Evolutionary conservation across 2,888 invertebrate genomes (phyloP).

Genomic region (Pristionchus entomophagus): DNA sequence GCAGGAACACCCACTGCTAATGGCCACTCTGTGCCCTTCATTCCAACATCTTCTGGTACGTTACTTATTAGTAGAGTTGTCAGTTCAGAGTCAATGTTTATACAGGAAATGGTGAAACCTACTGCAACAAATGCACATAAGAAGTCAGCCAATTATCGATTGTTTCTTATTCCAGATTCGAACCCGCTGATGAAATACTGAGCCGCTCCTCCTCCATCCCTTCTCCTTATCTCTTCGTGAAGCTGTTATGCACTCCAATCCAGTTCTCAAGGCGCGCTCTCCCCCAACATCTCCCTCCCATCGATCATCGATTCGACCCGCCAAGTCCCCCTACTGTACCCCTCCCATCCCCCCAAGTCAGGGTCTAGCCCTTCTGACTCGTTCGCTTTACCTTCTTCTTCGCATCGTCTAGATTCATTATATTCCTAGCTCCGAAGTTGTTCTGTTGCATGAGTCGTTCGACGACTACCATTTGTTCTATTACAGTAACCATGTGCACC

Average conservation of each 20-base stretch:
- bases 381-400: background rate
- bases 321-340: background rate
- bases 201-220: background rate
- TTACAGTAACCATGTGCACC: background rate
- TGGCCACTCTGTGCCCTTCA: background rate
- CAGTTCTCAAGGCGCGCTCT: background rate
- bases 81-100: too few species aligned
- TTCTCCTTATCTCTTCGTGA: background rate
- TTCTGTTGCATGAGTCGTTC: background rate
- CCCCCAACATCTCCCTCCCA: background rate
- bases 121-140: too few species aligned
- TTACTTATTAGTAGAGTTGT: too few species aligned
- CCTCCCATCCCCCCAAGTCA: background rate
- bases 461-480: too few species aligned
- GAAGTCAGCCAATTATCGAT: too few species aligned
- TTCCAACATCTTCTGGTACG: background rate
- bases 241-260: background rate
- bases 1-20: background rate
- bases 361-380: background rate
- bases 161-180: constrained; percentile 11
- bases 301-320: constrained; percentile 23
- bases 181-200: constrained; percentile 26
- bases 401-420: background rate
- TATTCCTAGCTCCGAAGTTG: background rate
- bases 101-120: too few species aligned